Percentiles rank a stretch among this genome's conserved stretches.
Evolutionary conservation across 2,113 vertebrate genomes (phyloP).

Genomic region (Corythornis cristatus): DNA sequence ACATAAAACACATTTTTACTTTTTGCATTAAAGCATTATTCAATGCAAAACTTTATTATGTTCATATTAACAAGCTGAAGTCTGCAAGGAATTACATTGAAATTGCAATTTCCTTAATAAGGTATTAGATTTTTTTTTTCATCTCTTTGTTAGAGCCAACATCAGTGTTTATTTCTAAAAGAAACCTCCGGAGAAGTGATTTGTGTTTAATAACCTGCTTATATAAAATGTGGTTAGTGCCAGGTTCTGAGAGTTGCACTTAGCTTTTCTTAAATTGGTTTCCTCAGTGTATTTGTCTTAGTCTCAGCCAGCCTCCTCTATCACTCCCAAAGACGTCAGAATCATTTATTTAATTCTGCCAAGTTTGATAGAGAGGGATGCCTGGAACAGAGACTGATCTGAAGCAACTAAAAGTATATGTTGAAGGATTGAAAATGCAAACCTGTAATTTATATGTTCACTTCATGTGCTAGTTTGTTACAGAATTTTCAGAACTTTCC

Average conservation of each 20-base stretch:
- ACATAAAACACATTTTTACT: background rate
- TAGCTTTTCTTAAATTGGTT: background rate
- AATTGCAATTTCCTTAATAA: slow-evolving; percentile 5
- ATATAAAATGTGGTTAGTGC: background rate
- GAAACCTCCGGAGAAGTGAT: background rate
- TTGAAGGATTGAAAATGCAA: background rate
- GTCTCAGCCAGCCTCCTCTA: background rate
- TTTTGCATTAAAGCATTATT: slow-evolving; percentile 29
- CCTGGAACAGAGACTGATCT: background rate
- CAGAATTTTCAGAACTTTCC: background rate
- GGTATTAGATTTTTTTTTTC: background rate
- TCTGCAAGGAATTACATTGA: slow-evolving; percentile 2
- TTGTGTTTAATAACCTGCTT: background rate
- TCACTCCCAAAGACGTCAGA: background rate
- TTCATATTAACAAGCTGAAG: slow-evolving; percentile 14
- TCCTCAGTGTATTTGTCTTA: background rate
- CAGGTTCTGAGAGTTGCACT: background rate
- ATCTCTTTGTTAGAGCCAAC: background rate
- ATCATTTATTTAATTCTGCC: background rate
- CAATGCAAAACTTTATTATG: background rate
- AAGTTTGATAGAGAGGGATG: background rate
- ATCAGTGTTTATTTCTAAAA: background rate
- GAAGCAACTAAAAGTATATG: background rate
- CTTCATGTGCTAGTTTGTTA: background rate
- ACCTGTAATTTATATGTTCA: background rate